Conservation (phyloP, 2,797 vertebrate species). For the Bradypus variegatus region DNA sequence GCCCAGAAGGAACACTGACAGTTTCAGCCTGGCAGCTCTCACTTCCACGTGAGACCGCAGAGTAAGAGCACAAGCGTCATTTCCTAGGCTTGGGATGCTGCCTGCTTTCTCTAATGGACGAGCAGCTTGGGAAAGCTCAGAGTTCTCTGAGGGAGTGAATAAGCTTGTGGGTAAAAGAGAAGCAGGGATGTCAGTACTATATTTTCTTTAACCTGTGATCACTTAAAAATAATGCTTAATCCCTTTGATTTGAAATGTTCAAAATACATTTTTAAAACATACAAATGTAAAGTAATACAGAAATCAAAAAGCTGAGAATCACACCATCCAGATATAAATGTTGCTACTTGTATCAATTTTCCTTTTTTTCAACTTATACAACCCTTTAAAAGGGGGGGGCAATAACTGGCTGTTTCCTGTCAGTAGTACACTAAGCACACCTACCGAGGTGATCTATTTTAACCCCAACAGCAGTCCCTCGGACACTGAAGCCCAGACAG, state of each 20-base stretch:
- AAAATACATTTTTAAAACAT: not conserved
- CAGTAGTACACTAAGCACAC: fast-evolving
- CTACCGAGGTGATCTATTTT: fast-evolving
- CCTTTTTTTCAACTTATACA: not conserved
- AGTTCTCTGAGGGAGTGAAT: not conserved
- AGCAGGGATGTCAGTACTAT: not conserved
- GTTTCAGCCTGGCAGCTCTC: not conserved
- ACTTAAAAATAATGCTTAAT: not conserved
- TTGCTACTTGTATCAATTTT: not conserved
- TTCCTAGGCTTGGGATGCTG: not conserved
- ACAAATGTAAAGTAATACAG: not conserved
- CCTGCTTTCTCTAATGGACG: fast-evolving
- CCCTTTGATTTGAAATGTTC: not conserved
- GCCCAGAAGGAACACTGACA: not conserved
- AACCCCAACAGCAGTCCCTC: not conserved
- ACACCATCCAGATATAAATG: not conserved
- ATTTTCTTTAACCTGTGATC: not conserved
- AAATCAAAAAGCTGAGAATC: not conserved
- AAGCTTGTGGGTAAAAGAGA: not conserved
- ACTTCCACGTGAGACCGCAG: not conserved
- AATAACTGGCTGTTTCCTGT: fast-evolving
- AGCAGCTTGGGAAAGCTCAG: not conserved
- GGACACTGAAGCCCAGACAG: not conserved
- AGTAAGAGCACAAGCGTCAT: too few relatives aligned
- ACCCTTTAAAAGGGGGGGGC: not conserved